Base-by-base conservation (phyloP, 1,140 invertebrate species). In the Marisa cornuarietis region DNA sequence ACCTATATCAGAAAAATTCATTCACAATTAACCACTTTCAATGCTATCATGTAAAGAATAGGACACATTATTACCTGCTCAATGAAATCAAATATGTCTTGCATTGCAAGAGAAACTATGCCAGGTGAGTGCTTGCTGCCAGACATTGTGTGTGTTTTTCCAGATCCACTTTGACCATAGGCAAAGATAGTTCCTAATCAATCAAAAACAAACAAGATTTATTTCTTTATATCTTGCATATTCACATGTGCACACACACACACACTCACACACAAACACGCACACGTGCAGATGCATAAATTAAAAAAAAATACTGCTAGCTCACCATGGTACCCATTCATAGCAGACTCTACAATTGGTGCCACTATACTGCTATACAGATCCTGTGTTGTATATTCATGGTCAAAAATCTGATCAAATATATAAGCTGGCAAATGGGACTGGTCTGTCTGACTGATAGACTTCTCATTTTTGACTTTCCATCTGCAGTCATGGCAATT, bases 101-200 rank as follows among this genome's bases (percentile, higher is more conserved):
- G 96, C 73, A 99, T 97, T 90, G 99, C 99, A 83, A 98, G 93
- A 79, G 98, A 97, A 90, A 99, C 99, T 86, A 99, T 99, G 89
- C 98, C 98, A 92, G 98, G 96, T 90, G 97, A 96, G 62, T 93
- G 93, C 75, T 94, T 93, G 92, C 98, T 96, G 62, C 95, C 96
- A 90, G 99, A 95, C 98, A 99, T 99, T 66, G 98, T 99, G 91
- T 99, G 98, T 83, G 98, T 99, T 94, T 99, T 99, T 89, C 98
- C 98, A 77, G 97, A 98, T 81, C 97, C 99, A 54, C 98, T 99
- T 92, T 99, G 98, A 79, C 98, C 98, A 92, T 99, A 99, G 42
- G 98, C 98, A 93, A 99, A 99, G 90, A 99, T 99, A 79, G 98
- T 99, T 79, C 98, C 98, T 88, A 68, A 5, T 82, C 83, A 65